A percentile compares a stretch with the other conserved stretches of the same genome.
These are phyloP conservation scores for Pristionchus entomophagus DNA, from an alignment of 2,888 invertebrate species.

Conservation along the genomic window DNA sequence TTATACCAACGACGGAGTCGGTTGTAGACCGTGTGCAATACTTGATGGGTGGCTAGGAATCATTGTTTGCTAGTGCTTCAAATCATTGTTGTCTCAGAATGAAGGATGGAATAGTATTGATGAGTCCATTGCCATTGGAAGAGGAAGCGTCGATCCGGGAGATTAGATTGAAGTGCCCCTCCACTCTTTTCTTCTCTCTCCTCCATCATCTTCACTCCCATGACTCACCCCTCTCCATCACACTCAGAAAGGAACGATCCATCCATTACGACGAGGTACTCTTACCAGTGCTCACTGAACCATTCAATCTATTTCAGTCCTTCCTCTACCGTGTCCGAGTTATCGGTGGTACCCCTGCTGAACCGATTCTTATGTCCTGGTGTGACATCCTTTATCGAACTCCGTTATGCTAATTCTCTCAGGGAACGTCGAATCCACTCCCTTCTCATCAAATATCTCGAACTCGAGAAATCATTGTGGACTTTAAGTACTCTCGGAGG, in stretches of 20 bases:
- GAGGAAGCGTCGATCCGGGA: not conserved
- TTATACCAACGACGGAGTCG: not conserved
- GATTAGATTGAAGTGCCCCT: constrained; percentile 15
- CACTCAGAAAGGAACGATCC: not conserved
- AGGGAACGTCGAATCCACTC: constrained; percentile 58
- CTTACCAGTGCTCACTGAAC: not conserved
- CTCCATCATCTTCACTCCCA: not conserved
- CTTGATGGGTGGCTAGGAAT: too few relatives aligned
- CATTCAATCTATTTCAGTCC: not conserved
- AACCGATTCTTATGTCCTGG: constrained; percentile 3
- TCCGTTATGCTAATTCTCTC: not conserved
- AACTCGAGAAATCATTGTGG: constrained; percentile 89
- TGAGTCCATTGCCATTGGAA: not conserved
- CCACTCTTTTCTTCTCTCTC: not conserved
- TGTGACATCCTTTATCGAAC: not conserved
- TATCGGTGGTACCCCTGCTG: constrained; percentile 7
- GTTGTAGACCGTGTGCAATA: not conserved
- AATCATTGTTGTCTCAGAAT: not conserved
- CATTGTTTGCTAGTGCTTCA: not conserved
- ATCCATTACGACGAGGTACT: constrained; percentile 2
- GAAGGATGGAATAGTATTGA: not conserved
- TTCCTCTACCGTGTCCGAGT: constrained; percentile 27
- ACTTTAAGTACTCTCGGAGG: constrained; percentile 97
- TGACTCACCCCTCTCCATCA: not conserved
- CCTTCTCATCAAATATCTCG: constrained; percentile 75